These are phyloP conservation scores for Amphiprion ocellaris DNA, from an alignment of 2,113 vertebrate genomes.

Conservation along the genomic window DNA sequence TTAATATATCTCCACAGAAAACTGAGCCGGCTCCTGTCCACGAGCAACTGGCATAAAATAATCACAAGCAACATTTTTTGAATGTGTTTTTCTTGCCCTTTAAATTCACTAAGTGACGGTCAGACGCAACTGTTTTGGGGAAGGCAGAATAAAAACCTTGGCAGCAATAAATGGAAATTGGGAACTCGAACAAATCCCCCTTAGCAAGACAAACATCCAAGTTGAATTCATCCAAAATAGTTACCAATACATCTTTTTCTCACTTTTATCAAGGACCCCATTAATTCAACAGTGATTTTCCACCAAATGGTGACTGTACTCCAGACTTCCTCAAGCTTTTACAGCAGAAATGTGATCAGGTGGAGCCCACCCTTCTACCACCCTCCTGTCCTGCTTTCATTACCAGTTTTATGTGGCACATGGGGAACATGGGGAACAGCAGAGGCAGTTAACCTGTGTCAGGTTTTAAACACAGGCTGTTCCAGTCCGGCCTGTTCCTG, in stretches of 20 bases:
- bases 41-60: slow-evolving; percentile 2
- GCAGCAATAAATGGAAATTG: slow-evolving; percentile 23
- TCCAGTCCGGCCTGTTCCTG: slow-evolving; percentile 31
- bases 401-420: slow-evolving; percentile 5
- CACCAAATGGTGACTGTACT: slow-evolving; percentile 29
- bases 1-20: slow-evolving; percentile 38
- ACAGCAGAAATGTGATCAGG: slow-evolving; percentile 32
- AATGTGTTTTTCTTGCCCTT: slow-evolving; percentile 15
- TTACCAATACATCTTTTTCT: slow-evolving; percentile 19
- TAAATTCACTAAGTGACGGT: slow-evolving; percentile 38
- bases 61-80: neutral
- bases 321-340: slow-evolving; percentile 22
- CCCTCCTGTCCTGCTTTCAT: slow-evolving; percentile 2
- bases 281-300: slow-evolving; percentile 17
- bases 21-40: neutral
- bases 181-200: slow-evolving; percentile 35
- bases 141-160: slow-evolving; percentile 33
- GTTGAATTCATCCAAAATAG: slow-evolving; percentile 39
- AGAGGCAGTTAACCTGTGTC: slow-evolving; percentile 68
- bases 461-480: slow-evolving; percentile 66
- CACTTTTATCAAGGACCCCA: slow-evolving; percentile 23
- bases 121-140: slow-evolving; percentile 41
- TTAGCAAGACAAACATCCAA: slow-evolving; percentile 9
- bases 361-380: neutral
- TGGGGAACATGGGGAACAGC: no score